Evolutionary conservation across 2,797 vertebrate genomes (phyloP).

Genomic region (Paedocypris micromegethes): DNA sequence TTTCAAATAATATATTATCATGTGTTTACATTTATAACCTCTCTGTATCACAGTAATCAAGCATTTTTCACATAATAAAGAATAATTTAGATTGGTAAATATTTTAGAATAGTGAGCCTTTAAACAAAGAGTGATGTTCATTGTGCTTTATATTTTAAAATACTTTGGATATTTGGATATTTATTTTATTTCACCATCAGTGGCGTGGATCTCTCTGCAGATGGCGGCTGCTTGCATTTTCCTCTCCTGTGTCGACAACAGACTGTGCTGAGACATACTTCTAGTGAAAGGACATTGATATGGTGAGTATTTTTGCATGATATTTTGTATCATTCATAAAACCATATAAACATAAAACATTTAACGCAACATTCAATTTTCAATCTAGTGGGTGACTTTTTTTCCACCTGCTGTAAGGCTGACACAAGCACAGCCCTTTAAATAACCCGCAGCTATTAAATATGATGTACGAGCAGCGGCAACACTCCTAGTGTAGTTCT

Average conservation of each 20-base stretch:
- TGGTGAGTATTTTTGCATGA: too few relatives aligned
- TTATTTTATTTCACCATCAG: too few relatives aligned
- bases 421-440: constrained; percentile 69
- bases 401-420: constrained; percentile 58
- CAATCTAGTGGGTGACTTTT: constrained; percentile 53
- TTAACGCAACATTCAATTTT: constrained; percentile 17
- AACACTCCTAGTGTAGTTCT: constrained; percentile 53
- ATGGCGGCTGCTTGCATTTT: constrained; percentile 87
- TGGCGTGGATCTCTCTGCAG: constrained; percentile 83
- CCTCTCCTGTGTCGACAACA: constrained; percentile 80
- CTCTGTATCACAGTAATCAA: too few relatives aligned
- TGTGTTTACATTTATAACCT: too few relatives aligned
- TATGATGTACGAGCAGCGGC: constrained; percentile 54
- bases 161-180: too few relatives aligned
- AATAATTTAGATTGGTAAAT: too few relatives aligned
- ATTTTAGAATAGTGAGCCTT: too few relatives aligned
- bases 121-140: too few relatives aligned
- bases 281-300: constrained; percentile 49
- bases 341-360: constrained; percentile 12
- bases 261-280: constrained; percentile 82
- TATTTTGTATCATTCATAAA: constrained; percentile 20
- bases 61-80: too few relatives aligned
- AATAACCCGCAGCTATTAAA: constrained; percentile 68
- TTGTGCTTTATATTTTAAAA: too few relatives aligned
- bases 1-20: too few relatives aligned